A percentile compares a stretch with the other conserved stretches of the same genome.
Conservation (phyloP, 2,888 invertebrate genomes). For the Carpatolechia fugitivella region DNA sequence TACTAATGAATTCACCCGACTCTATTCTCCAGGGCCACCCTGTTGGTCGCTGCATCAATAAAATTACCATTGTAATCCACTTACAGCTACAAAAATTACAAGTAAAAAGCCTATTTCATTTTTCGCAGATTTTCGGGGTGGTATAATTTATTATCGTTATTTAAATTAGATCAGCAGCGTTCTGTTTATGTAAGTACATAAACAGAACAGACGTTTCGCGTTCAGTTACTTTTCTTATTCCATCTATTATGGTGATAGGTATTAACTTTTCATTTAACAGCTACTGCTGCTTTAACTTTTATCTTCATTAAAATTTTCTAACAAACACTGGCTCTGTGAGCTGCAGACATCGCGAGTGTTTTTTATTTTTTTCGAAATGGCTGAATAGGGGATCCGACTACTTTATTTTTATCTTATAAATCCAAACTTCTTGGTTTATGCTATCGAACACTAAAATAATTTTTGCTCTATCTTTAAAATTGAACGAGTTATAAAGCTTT, state of each 20-base stretch:
- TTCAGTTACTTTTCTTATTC: neutral
- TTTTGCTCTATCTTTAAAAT: no score
- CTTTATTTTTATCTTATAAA: no score
- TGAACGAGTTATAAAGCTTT: no score
- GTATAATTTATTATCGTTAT: constrained; percentile 29
- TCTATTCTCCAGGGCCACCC: constrained; percentile 59
- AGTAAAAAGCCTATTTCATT: constrained; percentile 48
- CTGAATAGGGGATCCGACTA: no score
- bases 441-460: no score
- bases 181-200: constrained; percentile 17
- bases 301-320: no score
- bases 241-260: no score
- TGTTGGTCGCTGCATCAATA: constrained; percentile 65
- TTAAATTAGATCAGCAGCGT: constrained; percentile 12
- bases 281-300: no score
- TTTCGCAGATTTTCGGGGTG: constrained; percentile 34
- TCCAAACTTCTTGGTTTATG: no score
- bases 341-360: no score
- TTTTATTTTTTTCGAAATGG: no score
- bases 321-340: no score
- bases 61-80: constrained; percentile 78
- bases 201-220: neutral
- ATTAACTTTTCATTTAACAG: neutral
- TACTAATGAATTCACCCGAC: constrained; percentile 62
- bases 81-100: constrained; percentile 66